Base-by-base conservation (phyloP, 2,888 invertebrate species). In the Priocnemis perturbator region DNA sequence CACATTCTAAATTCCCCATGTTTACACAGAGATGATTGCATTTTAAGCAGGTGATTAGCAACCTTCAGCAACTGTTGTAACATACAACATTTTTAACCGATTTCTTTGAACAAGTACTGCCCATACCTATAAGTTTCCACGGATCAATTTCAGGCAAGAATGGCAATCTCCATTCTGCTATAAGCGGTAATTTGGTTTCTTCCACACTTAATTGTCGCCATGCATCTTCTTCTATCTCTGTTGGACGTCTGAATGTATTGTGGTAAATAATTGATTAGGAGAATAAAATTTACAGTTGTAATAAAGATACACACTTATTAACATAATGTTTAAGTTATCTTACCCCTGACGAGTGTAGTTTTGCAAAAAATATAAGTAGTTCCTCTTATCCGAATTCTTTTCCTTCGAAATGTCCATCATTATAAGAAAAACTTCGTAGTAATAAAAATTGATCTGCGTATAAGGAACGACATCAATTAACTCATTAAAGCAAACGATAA, bases 391-490 rank as follows among this genome's bases (percentile, higher is more conserved):
- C 55, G 81, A 69, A 58, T 82, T 79, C 63, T 80, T 82, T 37
- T 83, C 81, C 26, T 76, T 74, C 44, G 87, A 66, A 14, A 90
- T 83, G 57, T 89, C 86, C 68, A 90, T 81, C 53, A 91, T 87
- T 19, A 90, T 89, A 23, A 89, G 80, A 73, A 90, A 91, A 3
- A 91, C 89, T 86, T 92, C 92, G 70, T 91, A 91, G 73, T 91
- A 86, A 80, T 91, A 92, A 72, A 89, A 90, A 81, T 91, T 91
- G 0, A 91, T 85, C 90, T 90, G 78, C 56, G 68, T n/a, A 60
- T 23, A 64, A 17, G 19, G 52, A 45, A 15, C 4, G 0, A 2
- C 50, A 9, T 26, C 15, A 64, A 20, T 17, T 30, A 30, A 53
- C 53, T 3, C 37, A 19, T 53, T 55, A 59, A 26, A 1, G 26